These are phyloP conservation scores for Penaeus indicus DNA, from an alignment of 1,140 invertebrate genomes.

Conservation along the genomic window DNA sequence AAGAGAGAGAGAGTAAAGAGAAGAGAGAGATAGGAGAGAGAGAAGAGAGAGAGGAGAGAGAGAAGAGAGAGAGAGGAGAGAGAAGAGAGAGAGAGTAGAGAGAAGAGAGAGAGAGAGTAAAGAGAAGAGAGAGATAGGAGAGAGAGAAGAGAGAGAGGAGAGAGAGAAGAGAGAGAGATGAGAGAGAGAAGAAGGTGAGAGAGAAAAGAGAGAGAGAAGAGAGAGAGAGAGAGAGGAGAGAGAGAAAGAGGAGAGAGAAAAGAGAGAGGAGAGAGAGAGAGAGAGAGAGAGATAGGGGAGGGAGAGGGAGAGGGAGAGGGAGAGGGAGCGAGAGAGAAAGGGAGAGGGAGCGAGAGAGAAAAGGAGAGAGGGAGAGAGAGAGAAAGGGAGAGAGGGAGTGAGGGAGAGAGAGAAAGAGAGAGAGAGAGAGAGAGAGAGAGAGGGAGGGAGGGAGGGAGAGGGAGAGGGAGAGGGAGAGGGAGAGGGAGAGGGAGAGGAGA, in stretches of 20 bases:
- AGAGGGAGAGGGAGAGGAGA: not conserved
- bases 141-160: too few species aligned
- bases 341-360: constrained; percentile 18
- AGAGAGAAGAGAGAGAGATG: not conserved
- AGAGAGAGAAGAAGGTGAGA: not conserved
- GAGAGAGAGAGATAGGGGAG: not conserved
- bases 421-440: not conserved
- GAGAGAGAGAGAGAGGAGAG: too few species aligned
- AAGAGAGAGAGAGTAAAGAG: too few species aligned
- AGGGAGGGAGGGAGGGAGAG: not conserved
- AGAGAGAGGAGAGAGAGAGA: not conserved
- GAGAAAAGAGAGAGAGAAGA: too few species aligned
- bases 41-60: too few species aligned
- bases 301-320: too few species aligned
- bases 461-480: not conserved
- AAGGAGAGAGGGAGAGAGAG: constrained; percentile 33
- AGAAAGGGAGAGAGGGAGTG: not conserved
- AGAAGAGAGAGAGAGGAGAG: not conserved
- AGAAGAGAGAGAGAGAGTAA: not conserved
- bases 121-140: too few species aligned
- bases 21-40: not conserved
- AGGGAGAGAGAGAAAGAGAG: not conserved
- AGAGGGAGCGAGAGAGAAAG: too few species aligned
- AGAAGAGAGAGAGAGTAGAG: too few species aligned
- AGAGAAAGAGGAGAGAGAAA: not conserved